A percentile compares a stretch with the other conserved stretches of the same genome.
phyloP scores from a whole-genome alignment of 2,113 vertebrate genomes.

The Tapirus terrestris region DNA sequence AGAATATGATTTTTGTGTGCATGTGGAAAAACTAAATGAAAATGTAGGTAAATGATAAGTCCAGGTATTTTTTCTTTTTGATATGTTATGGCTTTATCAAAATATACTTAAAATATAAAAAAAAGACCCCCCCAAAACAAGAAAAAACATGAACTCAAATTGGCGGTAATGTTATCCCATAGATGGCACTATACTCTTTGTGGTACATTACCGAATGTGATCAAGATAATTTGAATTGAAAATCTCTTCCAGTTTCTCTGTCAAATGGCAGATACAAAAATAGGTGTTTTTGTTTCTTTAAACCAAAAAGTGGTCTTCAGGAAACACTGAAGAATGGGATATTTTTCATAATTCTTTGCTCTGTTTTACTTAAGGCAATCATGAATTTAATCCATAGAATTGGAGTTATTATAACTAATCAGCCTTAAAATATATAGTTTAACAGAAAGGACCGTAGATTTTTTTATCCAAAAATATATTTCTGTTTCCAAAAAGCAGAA shows the following conservation, averaged over 20 bases:
- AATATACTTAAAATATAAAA: not conserved
- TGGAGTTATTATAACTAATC: slow-evolving; percentile 60
- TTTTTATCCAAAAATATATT: slow-evolving; percentile 48
- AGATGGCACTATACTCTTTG: slow-evolving; percentile 82
- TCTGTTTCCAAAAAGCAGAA: slow-evolving; percentile 51
- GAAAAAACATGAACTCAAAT: not conserved
- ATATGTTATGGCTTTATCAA: not conserved
- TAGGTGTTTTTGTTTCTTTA: slow-evolving; percentile 51
- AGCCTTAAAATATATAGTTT: slow-evolving; percentile 61
- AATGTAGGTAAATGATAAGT: not conserved
- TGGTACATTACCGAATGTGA: slow-evolving; percentile 21
- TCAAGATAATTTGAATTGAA: slow-evolving; percentile 34
- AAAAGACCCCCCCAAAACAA: not conserved
- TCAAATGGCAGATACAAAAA: slow-evolving; percentile 50
- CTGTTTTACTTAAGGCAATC: slow-evolving; percentile 65
- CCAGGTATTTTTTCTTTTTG: not conserved
- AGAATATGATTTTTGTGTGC: not conserved
- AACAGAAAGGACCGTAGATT: slow-evolving; percentile 61
- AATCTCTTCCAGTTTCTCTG: slow-evolving; percentile 75
- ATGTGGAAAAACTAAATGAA: not conserved
- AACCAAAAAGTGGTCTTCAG: slow-evolving; percentile 52
- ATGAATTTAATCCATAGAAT: slow-evolving; percentile 23
- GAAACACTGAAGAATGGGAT: slow-evolving; percentile 40
- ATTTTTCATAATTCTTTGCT: slow-evolving; percentile 70
- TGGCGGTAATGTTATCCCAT: slow-evolving; percentile 59